Conservation (phyloP, 1,140 invertebrate genomes). For the Drosophila subpulchrella region DNA sequence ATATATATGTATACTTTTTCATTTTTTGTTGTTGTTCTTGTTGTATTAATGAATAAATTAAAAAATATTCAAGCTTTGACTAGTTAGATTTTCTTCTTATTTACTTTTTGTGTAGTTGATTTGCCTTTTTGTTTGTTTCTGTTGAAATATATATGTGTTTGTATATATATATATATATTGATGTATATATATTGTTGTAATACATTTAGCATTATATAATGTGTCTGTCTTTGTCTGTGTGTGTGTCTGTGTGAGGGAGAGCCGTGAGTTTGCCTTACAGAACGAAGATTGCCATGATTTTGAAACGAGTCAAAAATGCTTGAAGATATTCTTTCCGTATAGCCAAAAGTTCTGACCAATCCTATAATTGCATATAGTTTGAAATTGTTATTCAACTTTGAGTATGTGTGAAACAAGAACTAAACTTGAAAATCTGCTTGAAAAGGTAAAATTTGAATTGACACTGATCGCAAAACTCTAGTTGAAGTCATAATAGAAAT, state of each 20-base stretch:
- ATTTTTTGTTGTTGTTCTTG: constrained; percentile 51
- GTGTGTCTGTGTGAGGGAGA: constrained; percentile 10
- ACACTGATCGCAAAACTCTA: constrained; percentile 29
- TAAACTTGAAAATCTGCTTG: constrained; percentile 7
- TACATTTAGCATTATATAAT: constrained; percentile 48
- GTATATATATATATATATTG: constrained; percentile 28
- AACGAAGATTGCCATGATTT: constrained; percentile 6
- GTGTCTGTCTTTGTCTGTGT: constrained; percentile 19
- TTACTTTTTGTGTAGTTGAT: constrained; percentile 62
- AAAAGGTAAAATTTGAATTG: constrained; percentile 25
- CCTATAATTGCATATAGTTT: neutral
- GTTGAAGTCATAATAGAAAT: constrained; percentile 8
- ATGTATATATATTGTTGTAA: constrained; percentile 43
- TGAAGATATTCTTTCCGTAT: neutral
- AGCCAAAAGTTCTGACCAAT: neutral
- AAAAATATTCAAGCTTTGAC: constrained; percentile 83
- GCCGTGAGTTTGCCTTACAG: constrained; percentile 5
- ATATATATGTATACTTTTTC: constrained; percentile 75
- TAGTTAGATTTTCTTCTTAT: constrained; percentile 70
- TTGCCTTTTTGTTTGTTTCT: constrained; percentile 49
- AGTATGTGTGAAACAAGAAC: neutral
- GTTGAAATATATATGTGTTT: constrained; percentile 61
- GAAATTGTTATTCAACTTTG: neutral
- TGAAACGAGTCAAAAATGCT: neutral
- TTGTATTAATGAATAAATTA: constrained; percentile 80